Conservation (phyloP, 1,140 invertebrate species). For the Eriosoma lanigerum region DNA sequence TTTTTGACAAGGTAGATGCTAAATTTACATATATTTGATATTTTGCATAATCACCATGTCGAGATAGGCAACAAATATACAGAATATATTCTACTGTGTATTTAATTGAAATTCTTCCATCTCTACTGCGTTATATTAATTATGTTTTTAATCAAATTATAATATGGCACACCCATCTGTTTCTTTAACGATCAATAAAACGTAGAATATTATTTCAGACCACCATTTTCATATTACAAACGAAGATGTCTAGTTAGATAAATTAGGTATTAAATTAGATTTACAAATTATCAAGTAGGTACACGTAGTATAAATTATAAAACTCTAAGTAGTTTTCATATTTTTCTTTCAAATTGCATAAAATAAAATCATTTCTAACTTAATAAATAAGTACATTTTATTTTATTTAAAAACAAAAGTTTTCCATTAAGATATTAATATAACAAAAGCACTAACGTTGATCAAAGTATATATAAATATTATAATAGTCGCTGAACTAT, state of each 20-base stretch:
- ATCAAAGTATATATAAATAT: slow-evolving; percentile 15
- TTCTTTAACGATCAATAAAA: slow-evolving; percentile 36
- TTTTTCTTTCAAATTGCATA: neutral
- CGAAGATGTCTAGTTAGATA: slow-evolving; percentile 1
- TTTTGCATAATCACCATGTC: slow-evolving; percentile 5
- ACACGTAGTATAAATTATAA: neutral
- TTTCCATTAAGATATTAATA: slow-evolving; percentile 23
- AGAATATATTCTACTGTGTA: slow-evolving; percentile 1
- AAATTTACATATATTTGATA: neutral
- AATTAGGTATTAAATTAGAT: slow-evolving; percentile 5
- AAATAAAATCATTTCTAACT: slow-evolving; percentile 6
- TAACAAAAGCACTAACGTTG: neutral
- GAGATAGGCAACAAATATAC: neutral
- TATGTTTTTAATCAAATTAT: slow-evolving; percentile 38
- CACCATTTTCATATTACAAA: slow-evolving; percentile 23
- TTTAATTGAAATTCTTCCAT: slow-evolving; percentile 41
- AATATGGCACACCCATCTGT: slow-evolving; percentile 9
- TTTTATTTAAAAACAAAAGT: neutral
- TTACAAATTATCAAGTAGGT: neutral
- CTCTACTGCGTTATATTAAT: neutral
- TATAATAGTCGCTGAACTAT: slow-evolving; percentile 22
- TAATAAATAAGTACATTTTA: slow-evolving; percentile 6
- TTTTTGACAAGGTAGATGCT: neutral
- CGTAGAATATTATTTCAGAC: slow-evolving; percentile 13
- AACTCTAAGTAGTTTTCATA: neutral